Percentiles rank a stretch among this genome's conserved stretches.
phyloP scores from a whole-genome alignment of 2,113 vertebrate species.

The Phrynosoma platyrhinos region DNA sequence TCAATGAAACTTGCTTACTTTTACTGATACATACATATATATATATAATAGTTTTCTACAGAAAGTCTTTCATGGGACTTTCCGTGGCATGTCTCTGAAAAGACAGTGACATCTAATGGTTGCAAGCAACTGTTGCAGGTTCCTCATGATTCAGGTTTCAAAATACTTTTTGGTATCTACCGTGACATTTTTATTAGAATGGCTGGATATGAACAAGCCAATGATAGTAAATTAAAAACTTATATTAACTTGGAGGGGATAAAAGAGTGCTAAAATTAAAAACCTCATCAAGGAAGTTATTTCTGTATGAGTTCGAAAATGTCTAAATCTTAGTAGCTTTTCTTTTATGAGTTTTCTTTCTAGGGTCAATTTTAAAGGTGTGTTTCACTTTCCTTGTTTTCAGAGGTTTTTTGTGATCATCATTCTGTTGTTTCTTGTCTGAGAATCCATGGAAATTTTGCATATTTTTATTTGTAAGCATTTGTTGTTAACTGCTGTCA shows the following conservation, averaged over 20 bases:
- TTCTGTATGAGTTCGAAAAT: not conserved
- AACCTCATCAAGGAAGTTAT: not conserved
- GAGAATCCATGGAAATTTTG: too few species aligned
- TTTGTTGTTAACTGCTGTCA: too few species aligned
- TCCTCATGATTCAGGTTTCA: not conserved
- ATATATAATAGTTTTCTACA: too few species aligned
- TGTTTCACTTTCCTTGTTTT: not conserved
- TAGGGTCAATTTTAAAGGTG: fast-evolving
- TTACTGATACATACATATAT: too few species aligned
- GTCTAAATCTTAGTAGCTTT: not conserved
- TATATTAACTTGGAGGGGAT: not conserved
- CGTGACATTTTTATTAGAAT: not conserved
- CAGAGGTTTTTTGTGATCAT: not conserved
- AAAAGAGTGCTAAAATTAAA: not conserved
- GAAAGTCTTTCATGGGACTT: not conserved
- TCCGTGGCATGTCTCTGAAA: slow-evolving; percentile 18
- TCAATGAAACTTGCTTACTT: too few species aligned
- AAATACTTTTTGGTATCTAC: not conserved
- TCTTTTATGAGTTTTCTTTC: not conserved
- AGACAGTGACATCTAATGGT: slow-evolving; percentile 71
- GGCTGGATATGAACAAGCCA: not conserved
- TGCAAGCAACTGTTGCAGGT: slow-evolving; percentile 54
- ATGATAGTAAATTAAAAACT: not conserved
- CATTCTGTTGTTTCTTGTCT: not conserved
- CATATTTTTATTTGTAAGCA: too few species aligned